A percentile compares a stretch with the other conserved stretches of the same genome.
These are phyloP conservation scores for Danio aesculapii DNA, from an alignment of 2,797 vertebrate species.

Conservation along the genomic window DNA sequence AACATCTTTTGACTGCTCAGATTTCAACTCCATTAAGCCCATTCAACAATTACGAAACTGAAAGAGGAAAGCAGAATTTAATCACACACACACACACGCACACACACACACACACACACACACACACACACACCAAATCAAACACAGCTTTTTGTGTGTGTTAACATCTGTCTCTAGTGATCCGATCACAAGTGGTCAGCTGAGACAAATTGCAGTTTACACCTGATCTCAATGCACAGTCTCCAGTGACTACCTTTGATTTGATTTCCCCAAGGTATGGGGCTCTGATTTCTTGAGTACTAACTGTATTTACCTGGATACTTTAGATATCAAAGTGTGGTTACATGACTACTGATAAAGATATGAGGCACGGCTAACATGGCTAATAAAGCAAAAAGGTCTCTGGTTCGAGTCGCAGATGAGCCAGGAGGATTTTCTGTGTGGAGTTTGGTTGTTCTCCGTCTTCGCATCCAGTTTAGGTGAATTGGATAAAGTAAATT, in stretches of 20 bases:
- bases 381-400: too few species aligned
- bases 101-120: too few species aligned
- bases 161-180: slow-evolving; percentile 16
- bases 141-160: slow-evolving; percentile 6
- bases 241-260: slow-evolving; percentile 14
- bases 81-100: neutral
- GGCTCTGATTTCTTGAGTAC: slow-evolving; percentile 1
- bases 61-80: neutral
- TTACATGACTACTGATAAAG: neutral
- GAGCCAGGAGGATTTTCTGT: too few species aligned
- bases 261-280: slow-evolving; percentile 8
- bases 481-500: too few species aligned
- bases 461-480: too few species aligned
- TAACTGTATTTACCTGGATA: neutral
- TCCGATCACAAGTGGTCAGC: slow-evolving; percentile 6
- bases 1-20: slow-evolving; percentile 8
- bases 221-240: slow-evolving; percentile 4
- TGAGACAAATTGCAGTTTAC: slow-evolving; percentile 8
- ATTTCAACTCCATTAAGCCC: slow-evolving; percentile 26
- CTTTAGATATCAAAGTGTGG: neutral
- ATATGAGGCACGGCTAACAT: neutral
- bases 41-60: neutral
- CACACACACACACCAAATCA: neutral
- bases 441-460: too few species aligned
- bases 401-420: too few species aligned